Base-by-base conservation (phyloP, 2,797 vertebrate genomes). In the Phoebastria nigripes region DNA sequence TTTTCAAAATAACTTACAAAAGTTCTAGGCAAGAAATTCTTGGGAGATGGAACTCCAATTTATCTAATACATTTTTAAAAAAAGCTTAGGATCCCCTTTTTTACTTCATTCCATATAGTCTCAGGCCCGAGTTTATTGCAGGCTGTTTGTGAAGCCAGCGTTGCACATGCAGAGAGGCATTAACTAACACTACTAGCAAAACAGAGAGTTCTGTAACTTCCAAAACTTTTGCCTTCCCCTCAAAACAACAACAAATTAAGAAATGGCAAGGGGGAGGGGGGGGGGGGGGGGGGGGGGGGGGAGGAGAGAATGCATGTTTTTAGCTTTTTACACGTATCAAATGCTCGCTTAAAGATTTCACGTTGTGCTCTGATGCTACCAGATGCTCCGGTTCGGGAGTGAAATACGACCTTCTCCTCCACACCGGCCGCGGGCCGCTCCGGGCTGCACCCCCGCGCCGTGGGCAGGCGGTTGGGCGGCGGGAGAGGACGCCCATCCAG, bases 101-200 rank as follows among this genome's bases (percentile, higher is more conserved):
- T 90, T 24, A 37, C 25, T 61, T 61, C 4, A 49, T 39, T 72
- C 35, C 6, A 3, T 3, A 2, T 0, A 28, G 54, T 11, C 54
- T 35, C 46, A 29, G 39, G 18, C 28, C 33, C 3, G 9, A 29
- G 47, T 66, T 31, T 5, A 31, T 3, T 4, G 26, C 66, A 31
- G 31, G 46, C 12, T 10, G 26, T 39, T 29, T 16, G 46, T 0
- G 21, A 41, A 69, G 56, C 14, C 37, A 37, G 37, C 1, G 0
- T 4, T 7, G 41, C 55, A 42, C 37, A 12, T 0, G 2, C 31
- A 44, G 4, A n/a, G 39, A 61, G 13, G 8, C 83, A 47, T 8
- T 51, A 59, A 31, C 19, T 4, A 37, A 25, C 61, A 9, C 21
- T 12, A 8, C 11, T 0, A 25, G 44, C 16, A 13, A 33, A 72